Percentiles rank a stretch among this genome's conserved stretches.
Evolutionary conservation across 2,797 vertebrate genomes (phyloP).

Genomic region (Gobio occitaniae): DNA sequence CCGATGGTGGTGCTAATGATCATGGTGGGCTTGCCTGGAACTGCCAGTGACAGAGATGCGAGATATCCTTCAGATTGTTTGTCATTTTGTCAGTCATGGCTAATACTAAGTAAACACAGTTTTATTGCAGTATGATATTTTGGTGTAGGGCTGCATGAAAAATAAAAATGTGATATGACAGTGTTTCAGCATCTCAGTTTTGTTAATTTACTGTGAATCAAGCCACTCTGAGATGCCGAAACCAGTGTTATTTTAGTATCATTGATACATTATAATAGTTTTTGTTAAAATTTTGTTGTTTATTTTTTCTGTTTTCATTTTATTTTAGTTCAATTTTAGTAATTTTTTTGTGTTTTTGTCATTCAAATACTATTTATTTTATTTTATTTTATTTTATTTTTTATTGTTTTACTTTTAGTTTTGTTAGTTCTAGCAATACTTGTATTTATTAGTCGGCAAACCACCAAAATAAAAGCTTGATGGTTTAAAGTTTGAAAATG

Average conservation of each 20-base stretch:
- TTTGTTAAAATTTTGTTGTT: no score
- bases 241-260: not conserved
- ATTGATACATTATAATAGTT: not conserved
- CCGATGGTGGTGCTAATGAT: constrained; percentile 95
- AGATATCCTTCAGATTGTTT: constrained; percentile 1
- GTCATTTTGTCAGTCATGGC: not conserved
- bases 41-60: constrained; percentile 67
- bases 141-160: not conserved
- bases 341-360: not conserved
- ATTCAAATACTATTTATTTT: not conserved
- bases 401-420: not conserved
- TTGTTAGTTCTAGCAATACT: not conserved
- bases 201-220: not conserved
- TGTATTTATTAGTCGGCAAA: not conserved
- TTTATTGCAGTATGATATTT: not conserved
- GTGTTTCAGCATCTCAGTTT: not conserved
- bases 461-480: not conserved
- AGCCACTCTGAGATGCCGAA: not conserved
- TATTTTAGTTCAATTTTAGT: not conserved
- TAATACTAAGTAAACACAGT: not conserved
- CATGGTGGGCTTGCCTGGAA: constrained; percentile 94
- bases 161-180: not conserved
- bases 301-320: not conserved
- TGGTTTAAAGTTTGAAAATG: not conserved
- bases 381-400: no score